Conservation (phyloP, 2,888 invertebrate genomes). For the Sarcophaga carnaria region DNA sequence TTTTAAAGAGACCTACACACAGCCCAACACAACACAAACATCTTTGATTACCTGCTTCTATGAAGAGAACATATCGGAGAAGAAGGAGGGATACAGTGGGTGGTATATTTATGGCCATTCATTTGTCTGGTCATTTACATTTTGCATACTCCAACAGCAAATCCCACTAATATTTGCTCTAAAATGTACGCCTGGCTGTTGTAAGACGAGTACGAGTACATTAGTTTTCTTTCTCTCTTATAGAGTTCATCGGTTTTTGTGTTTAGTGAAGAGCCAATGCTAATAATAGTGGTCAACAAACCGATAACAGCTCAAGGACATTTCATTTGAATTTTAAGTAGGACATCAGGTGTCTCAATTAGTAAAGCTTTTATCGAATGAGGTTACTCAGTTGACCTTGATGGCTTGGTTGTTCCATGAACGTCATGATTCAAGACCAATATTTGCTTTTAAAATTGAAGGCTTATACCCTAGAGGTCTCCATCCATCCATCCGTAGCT, state of each 20-base stretch:
- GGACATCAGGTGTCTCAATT: no score
- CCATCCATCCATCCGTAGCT: no score
- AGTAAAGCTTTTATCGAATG: no score
- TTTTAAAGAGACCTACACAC: background rate
- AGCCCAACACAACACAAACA: background rate
- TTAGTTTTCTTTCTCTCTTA: background rate
- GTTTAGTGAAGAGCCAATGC: background rate
- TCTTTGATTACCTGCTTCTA: constrained; percentile 5
- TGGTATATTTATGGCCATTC: background rate
- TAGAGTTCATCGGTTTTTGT: background rate
- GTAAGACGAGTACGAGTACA: no score
- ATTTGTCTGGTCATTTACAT: constrained; percentile 24
- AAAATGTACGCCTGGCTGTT: no score
- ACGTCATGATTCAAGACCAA: no score
- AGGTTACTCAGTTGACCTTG: no score
- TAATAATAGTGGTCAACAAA: constrained; percentile 23
- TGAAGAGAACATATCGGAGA: background rate
- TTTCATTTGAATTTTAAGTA: background rate
- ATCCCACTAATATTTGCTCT: no score
- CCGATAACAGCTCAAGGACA: constrained; percentile 23
- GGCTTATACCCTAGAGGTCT: no score
- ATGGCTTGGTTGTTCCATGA: no score
- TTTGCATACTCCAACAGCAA: background rate
- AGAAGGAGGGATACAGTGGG: background rate
- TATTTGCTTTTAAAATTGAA: no score